phyloP scores from a whole-genome alignment of 37 sponge, comb jelly and placozoan genomes.

The Aplysina aerophoba region DNA sequence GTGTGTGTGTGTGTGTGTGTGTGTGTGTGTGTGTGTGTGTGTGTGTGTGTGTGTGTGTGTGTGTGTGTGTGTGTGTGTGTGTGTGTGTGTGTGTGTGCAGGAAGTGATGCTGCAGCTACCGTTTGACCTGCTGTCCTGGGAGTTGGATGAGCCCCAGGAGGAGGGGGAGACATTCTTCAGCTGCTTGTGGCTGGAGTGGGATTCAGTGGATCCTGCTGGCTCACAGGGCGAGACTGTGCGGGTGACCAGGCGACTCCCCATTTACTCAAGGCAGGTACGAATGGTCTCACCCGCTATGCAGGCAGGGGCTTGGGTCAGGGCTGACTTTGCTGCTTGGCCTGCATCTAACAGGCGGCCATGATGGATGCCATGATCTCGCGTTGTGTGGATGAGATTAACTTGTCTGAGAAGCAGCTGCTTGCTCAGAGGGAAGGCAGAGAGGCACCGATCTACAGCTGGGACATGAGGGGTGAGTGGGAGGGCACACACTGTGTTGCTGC shows the following conservation, averaged over 20 bases:
- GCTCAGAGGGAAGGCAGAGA: slow-evolving; percentile 40
- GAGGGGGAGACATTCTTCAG: slow-evolving; percentile 73
- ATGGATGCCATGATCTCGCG: slow-evolving; percentile 85
- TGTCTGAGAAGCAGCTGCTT: slow-evolving; percentile 50
- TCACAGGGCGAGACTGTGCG: slow-evolving; percentile 26
- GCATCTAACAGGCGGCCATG: slow-evolving; percentile 71
- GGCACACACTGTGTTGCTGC: not conserved
- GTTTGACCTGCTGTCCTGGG: slow-evolving; percentile 81
- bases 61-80: too few species aligned
- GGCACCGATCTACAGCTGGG: slow-evolving; percentile 21
- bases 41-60: not conserved
- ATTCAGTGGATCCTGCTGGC: slow-evolving; percentile 40
- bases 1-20: too few species aligned
- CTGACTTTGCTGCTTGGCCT: not conserved
- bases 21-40: too few species aligned
- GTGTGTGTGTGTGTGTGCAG: slow-evolving; percentile 24
- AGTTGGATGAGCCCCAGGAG: slow-evolving; percentile 52
- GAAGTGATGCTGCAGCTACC: slow-evolving; percentile 69
- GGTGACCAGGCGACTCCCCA: slow-evolving; percentile 69
- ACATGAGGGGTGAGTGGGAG: not conserved
- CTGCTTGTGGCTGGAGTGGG: slow-evolving; percentile 81
- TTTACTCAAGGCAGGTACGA: slow-evolving; percentile 64
- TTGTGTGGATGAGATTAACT: slow-evolving; percentile 64
- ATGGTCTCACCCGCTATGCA: too few species aligned
- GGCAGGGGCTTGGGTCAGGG: not conserved